Evolutionary conservation across 2,888 invertebrate genomes (phyloP).

Genomic region (Leistus spinibarbis): DNA sequence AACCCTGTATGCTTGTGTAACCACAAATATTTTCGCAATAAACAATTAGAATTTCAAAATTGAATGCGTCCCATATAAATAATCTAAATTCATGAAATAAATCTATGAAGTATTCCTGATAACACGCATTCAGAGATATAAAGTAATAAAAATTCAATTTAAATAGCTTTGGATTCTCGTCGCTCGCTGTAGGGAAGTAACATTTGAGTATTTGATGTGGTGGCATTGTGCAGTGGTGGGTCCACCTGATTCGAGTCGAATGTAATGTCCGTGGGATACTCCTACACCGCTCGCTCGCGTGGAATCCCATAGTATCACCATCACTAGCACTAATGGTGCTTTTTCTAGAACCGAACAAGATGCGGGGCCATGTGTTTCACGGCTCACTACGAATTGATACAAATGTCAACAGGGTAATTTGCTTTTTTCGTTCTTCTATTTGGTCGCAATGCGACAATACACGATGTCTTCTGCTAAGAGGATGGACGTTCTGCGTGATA

Average conservation of each 20-base stretch:
- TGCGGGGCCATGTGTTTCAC: slow-evolving; percentile 29
- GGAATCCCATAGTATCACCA: background rate
- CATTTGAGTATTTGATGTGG: background rate
- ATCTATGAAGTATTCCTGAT: background rate
- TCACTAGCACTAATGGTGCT: slow-evolving; percentile 21
- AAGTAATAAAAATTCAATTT: background rate
- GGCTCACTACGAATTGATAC: slow-evolving; percentile 31
- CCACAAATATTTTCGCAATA: background rate
- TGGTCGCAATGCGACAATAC: slow-evolving; percentile 24
- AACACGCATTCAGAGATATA: background rate
- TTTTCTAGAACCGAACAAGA: slow-evolving; percentile 11
- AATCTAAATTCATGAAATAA: too few species aligned
- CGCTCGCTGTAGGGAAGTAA: background rate
- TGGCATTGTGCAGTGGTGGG: background rate
- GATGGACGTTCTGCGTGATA: background rate
- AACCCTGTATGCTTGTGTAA: too few species aligned
- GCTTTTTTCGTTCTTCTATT: background rate
- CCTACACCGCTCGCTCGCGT: slow-evolving; percentile 5
- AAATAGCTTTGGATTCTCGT: background rate
- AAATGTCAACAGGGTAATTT: slow-evolving; percentile 32
- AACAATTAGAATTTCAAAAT: background rate
- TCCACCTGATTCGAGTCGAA: slow-evolving; percentile 10
- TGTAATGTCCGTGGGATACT: slow-evolving; percentile 1
- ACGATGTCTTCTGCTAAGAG: background rate
- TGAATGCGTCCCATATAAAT: background rate